Evolutionary conservation across 2,888 invertebrate species (phyloP).

Genomic region (Hipparchia sbordonii): DNA sequence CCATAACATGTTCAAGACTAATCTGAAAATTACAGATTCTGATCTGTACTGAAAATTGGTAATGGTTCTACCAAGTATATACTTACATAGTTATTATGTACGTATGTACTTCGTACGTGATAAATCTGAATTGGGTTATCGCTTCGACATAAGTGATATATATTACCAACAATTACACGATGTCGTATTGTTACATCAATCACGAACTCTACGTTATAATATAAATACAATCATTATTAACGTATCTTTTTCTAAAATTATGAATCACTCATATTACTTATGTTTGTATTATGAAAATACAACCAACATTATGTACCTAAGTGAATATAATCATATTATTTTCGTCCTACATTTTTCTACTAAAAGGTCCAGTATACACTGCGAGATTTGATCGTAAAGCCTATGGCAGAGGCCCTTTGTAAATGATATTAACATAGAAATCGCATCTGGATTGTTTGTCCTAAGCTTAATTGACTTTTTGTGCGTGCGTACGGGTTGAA

Average conservation of each 20-base stretch:
- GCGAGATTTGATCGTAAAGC: neutral
- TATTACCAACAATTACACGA: conserved; percentile 23
- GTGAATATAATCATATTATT: neutral
- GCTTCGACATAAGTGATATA: conserved; percentile 28
- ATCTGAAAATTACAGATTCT: conserved; percentile 22
- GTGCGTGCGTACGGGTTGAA: conserved; percentile 29
- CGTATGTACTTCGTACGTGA: conserved; percentile 23
- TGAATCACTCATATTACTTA: conserved; percentile 8
- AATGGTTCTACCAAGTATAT: neutral
- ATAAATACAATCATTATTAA: conserved; percentile 2
- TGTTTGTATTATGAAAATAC: neutral
- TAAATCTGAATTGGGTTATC: conserved; percentile 37
- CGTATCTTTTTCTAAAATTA: conserved; percentile 3
- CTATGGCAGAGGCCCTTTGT: neutral
- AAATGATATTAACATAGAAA: conserved; percentile 8
- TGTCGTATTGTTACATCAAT: conserved; percentile 14
- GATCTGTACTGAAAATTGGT: conserved; percentile 1
- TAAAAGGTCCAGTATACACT: neutral
- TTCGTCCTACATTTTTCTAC: neutral
- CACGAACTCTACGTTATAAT: conserved; percentile 1
- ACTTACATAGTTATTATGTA: neutral
- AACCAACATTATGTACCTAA: neutral
- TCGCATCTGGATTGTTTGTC: conserved; percentile 18
- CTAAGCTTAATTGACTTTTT: conserved; percentile 12
- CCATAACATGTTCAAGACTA: neutral